A percentile compares a stretch with the other conserved stretches of the same genome.
Evolutionary conservation across 2,113 vertebrate species (phyloP).

Genomic region (Excalfactoria chinensis): DNA sequence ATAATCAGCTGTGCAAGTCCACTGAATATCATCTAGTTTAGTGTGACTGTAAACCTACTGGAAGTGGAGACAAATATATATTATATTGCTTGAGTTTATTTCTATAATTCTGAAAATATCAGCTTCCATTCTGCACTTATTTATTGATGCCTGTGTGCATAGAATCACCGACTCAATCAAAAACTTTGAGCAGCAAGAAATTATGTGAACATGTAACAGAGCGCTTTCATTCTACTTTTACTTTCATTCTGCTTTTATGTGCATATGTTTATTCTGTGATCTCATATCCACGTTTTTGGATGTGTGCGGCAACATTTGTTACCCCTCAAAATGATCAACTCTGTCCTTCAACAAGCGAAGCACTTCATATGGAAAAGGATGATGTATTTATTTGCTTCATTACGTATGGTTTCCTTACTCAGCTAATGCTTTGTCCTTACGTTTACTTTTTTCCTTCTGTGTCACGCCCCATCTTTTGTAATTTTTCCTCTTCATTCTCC

Average conservation of each 20-base stretch:
- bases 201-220: neutral
- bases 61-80: neutral
- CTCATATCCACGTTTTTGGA: neutral
- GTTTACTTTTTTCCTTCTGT: neutral
- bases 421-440: fast-evolving
- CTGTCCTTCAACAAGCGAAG: neutral
- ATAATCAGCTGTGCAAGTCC: neutral
- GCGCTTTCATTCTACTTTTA: neutral
- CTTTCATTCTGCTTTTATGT: neutral
- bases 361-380: neutral
- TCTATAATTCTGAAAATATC: neutral
- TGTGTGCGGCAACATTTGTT: neutral
- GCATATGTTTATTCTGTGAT: neutral
- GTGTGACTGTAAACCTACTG: neutral
- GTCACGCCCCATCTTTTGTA: neutral
- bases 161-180: neutral
- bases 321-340: neutral
- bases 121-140: neutral
- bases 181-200: neutral
- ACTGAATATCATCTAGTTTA: neutral
- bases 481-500: constrained; percentile 19
- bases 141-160: neutral
- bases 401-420: neutral
- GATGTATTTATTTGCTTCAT: neutral
- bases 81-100: neutral